Percentiles rank a stretch among this genome's conserved stretches.
Evolutionary conservation across 2,888 invertebrate genomes (phyloP).

Genomic region (Brachyopa scutellaris): DNA sequence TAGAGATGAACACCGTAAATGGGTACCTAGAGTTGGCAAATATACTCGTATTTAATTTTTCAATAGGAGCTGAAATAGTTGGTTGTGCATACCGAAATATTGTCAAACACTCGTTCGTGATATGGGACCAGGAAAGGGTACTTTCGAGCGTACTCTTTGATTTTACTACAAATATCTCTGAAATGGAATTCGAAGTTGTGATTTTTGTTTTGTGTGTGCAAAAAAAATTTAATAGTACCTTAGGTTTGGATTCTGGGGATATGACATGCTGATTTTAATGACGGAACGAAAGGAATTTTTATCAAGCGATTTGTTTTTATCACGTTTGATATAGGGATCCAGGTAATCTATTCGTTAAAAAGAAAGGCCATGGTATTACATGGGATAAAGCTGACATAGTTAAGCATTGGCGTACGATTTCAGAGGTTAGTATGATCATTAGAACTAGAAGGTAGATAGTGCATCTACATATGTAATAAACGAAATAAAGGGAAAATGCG

Average conservation of each 20-base stretch:
- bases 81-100: conserved; percentile 83
- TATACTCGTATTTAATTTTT: too few species aligned
- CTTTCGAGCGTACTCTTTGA: conserved; percentile 86
- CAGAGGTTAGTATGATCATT: too few species aligned
- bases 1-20: conserved; percentile 93
- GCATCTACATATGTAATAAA: too few species aligned
- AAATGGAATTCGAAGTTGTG: conserved; percentile 72
- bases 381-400: too few species aligned
- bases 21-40: conserved; percentile 85
- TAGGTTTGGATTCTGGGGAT: conserved; percentile 89
- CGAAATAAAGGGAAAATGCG: too few species aligned
- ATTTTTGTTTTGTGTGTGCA: too few species aligned
- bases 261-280: conserved; percentile 89
- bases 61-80: too few species aligned
- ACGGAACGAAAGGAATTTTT: conserved; percentile 89
- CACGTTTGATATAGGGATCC: conserved; percentile 86
- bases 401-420: too few species aligned
- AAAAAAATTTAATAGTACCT: too few species aligned
- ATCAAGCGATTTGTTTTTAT: conserved; percentile 83
- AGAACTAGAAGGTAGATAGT: too few species aligned
- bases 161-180: conserved; percentile 87
- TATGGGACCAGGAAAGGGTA: conserved; percentile 91
- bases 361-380: too few species aligned
- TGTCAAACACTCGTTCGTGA: conserved; percentile 88
- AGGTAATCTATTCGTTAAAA: conserved; percentile 90